Evolutionary conservation across 2,113 vertebrate species (phyloP).

Genomic region (Ictalurus punctatus): DNA sequence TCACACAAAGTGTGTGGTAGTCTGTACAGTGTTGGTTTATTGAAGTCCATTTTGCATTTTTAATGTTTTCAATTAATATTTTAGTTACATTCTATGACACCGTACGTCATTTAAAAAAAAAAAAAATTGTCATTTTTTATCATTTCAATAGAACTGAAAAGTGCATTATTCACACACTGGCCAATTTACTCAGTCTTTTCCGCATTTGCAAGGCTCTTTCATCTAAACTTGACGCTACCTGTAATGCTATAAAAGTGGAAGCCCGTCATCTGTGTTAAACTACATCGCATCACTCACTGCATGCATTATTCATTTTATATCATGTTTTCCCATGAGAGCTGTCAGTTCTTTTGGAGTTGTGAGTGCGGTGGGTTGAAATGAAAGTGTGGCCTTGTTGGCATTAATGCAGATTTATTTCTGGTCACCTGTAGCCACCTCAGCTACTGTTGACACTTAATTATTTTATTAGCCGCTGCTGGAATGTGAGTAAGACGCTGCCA

Average conservation of each 20-base stretch:
- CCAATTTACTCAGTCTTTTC: background rate
- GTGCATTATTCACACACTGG: background rate
- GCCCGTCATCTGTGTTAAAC: background rate
- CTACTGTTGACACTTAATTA: background rate
- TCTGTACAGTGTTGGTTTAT: background rate
- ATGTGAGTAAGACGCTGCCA: background rate
- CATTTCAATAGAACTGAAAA: background rate
- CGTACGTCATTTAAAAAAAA: too few species aligned
- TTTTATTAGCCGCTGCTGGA: background rate
- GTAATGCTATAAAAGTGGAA: background rate
- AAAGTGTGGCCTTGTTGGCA: background rate
- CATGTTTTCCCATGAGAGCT: background rate
- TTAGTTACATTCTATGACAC: background rate
- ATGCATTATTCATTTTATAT: background rate
- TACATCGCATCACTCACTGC: background rate
- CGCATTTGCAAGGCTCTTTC: background rate
- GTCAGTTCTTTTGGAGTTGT: background rate
- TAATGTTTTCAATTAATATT: background rate
- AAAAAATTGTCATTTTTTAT: background rate
- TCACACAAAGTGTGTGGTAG: background rate
- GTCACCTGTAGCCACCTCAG: background rate
- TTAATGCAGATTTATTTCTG: background rate
- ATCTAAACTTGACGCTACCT: background rate
- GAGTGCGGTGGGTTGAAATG: background rate
- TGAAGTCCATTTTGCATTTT: background rate